Evolutionary conservation across 2,797 vertebrate species (phyloP).

Genomic region (Galago senegalensis): DNA sequence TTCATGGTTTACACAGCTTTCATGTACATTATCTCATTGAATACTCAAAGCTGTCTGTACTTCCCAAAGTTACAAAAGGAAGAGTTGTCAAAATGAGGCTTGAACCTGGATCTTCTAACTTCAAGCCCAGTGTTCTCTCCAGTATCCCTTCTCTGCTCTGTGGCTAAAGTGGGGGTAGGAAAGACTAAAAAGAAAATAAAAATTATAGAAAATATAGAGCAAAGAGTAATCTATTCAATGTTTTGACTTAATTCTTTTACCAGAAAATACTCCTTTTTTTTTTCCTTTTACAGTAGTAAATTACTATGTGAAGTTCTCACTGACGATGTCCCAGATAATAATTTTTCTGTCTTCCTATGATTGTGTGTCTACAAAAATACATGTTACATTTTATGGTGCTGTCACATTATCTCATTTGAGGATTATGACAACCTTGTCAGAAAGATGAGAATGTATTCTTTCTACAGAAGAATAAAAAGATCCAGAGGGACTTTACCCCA

Average conservation of each 20-base stretch:
- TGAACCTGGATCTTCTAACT: not conserved
- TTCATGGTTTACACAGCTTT: not conserved
- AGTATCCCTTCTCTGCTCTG: not conserved
- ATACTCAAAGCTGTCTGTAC: not conserved
- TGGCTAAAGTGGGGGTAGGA: not conserved
- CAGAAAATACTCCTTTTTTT: slow-evolving; percentile 6
- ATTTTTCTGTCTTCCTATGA: slow-evolving; percentile 42
- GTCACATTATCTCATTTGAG: not conserved
- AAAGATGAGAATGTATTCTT: not conserved
- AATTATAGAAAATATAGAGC: not conserved
- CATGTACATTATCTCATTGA: not conserved
- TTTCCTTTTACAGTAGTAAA: not conserved
- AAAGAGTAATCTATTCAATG: not conserved
- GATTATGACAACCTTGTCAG: slow-evolving; percentile 5
- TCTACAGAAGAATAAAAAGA: not conserved
- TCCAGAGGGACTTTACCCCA: not conserved
- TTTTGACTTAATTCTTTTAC: slow-evolving; percentile 20
- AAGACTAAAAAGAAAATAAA: not conserved
- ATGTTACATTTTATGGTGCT: not conserved
- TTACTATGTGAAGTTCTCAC: not conserved
- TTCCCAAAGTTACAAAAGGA: not conserved
- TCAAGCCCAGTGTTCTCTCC: not conserved
- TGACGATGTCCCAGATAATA: not conserved
- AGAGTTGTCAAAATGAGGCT: not conserved
- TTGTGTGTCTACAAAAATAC: not conserved